These are phyloP conservation scores for Pteropus alecto DNA, from an alignment of 2,113 vertebrate genomes.

Conservation along the genomic window DNA sequence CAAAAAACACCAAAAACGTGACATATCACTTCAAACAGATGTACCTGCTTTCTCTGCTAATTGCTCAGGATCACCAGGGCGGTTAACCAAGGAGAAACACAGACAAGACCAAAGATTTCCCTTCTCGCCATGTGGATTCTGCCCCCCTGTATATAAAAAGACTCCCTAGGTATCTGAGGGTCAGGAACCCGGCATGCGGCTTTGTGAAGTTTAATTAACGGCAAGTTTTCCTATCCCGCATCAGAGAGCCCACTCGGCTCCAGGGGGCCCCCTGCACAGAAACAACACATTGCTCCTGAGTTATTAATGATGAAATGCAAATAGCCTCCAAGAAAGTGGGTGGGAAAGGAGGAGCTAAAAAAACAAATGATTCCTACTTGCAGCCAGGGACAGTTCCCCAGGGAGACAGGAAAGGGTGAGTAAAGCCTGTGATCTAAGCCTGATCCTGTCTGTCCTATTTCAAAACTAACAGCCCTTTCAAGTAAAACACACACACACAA, in stretches of 20 bases:
- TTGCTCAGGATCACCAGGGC: not conserved
- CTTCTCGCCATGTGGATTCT: not conserved
- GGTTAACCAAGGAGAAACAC: slow-evolving; percentile 24
- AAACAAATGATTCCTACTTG: not conserved
- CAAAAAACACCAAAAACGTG: not conserved
- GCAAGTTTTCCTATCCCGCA: not conserved
- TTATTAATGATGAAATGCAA: slow-evolving; percentile 47
- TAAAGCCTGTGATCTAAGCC: not conserved
- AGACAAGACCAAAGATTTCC: not conserved
- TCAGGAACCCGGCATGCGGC: not conserved
- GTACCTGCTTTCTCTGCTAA: not conserved
- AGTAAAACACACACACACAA: not conserved
- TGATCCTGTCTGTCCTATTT: not conserved
- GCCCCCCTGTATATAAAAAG: not conserved
- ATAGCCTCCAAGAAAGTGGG: not conserved
- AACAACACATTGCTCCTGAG: not conserved
- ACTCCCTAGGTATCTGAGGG: not conserved
- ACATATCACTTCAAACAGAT: not conserved
- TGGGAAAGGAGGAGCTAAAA: not conserved
- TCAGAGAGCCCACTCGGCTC: not conserved
- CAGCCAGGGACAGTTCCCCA: not conserved
- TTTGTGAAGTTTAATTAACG: slow-evolving; percentile 46
- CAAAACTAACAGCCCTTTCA: not conserved
- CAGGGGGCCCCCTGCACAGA: slow-evolving; percentile 1
- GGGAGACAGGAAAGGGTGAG: not conserved